Base-by-base conservation (phyloP, 2,113 vertebrate species). In the Entelurus aequoreus region DNA sequence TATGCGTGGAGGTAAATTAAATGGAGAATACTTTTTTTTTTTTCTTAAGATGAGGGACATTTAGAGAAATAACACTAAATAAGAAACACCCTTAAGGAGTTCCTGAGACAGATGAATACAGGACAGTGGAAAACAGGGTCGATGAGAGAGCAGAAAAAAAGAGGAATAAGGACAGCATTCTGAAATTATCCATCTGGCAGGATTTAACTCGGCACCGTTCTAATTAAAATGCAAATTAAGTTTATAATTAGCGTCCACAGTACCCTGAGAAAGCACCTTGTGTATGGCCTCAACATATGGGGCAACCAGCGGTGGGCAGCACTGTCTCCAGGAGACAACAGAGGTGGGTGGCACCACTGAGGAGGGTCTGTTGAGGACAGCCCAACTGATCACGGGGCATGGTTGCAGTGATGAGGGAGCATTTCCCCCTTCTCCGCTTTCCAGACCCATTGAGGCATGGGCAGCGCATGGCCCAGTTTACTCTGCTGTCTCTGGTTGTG, bases 201-300 rank as follows among this genome's bases (percentile, higher is more conserved):
- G 93, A 94, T 96, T 95, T 98, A 95, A 98, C 98, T 99, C 97
- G 94, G 93, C 92, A 92, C 93, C 93, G 92, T 95, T 95, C 95
- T 98, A 98, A 99, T 99, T 99, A 99, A 99, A 99, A 99, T 99
- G 96, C 95, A 98, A 99, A 99, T 99, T 97, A 95, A 97, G 98
- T 98, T 96, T 99, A 98, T 99, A 99, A 99, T 99, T 99, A 99
- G 96, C 95, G 95, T 94, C 93, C 93, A 93, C 89, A 91, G 93
- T 95, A 97, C 95, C 93, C 93, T 21, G 93, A 95, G 94, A 94
- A 96, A 93, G 92, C 94, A 94, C 93, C 94, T 94, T 93, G 92
- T 90, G 90, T 88, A 82, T 91, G 86, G 92, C 90, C 91, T 91
- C 95, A 94, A 94, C 96, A 97, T 97, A 98, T 96, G 95, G 95